Evolutionary conservation across 2,797 vertebrate species (phyloP), one percentile per base, ranked within the genome.

Genomic region (Clarias pachynema): DNA sequence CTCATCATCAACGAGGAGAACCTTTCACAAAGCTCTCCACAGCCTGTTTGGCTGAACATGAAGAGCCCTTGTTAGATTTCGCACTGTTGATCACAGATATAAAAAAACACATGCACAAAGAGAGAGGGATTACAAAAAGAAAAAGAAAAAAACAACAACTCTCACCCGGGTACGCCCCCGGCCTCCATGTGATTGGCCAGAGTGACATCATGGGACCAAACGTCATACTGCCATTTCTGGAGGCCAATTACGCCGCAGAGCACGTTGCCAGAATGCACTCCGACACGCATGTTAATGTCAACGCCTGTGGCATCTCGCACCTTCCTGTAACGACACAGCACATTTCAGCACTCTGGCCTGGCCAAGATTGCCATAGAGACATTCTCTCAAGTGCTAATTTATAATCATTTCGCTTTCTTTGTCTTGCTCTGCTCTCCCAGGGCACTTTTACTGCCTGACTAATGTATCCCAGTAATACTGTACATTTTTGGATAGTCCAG

Each of bases 101-200:
- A 65, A 73, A 37, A 37, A 78, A 84, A 87, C 66, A 83, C 37
- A 78, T 4, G n/a, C 53, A 69, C n/a, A 77, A 85, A 84, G 53
- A 82, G 53, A 82, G 72, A 87, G 65, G 69, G 53, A 14, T 9
- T 10, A n/a, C 4, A 24, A 22, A 66, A n/a, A 20, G 34, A 37
- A 37, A 37, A 37, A 37, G 4, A 29, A 5, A 18, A 31, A 3
- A 65, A 12, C 9, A 68, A 82, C 10, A 49, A 53, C 12, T 53
- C 95, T 94, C 95, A 99, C 98, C 98, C 98, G 0, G 98, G 98
- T 77, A 99, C 96, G 53, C 98, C 98, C 84, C 98, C 98, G 24
- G 98, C 97, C 91, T 99, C 98, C 98, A 99, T 99, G 89, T 99
- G 98, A 91, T 99, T 99, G 92, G 98, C 98, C 81, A 99, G 91